Evolutionary conservation across 2,113 vertebrate genomes (phyloP).

Genomic region (Acrocephalus kingi): DNA sequence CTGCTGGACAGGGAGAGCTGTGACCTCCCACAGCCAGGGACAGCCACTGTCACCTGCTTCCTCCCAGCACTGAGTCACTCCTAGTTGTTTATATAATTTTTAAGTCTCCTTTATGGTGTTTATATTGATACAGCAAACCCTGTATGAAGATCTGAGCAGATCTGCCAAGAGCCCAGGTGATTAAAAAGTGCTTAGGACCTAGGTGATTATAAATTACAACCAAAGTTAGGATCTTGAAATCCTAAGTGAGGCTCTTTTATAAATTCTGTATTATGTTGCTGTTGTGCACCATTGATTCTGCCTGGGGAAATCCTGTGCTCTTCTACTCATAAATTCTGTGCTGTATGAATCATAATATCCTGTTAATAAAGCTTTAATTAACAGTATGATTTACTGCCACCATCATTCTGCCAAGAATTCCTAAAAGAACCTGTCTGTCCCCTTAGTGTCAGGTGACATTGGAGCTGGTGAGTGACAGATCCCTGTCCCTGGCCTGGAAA

Average conservation of each 20-base stretch:
- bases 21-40: background rate
- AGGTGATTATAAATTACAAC: background rate
- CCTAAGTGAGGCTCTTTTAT: background rate
- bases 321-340: background rate
- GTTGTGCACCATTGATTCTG: background rate
- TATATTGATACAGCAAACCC: background rate
- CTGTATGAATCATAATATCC: background rate
- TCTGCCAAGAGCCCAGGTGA: background rate
- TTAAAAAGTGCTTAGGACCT: background rate
- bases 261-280: background rate
- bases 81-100: background rate
- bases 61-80: background rate
- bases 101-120: background rate
- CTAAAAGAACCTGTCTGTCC: background rate
- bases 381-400: background rate
- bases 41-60: background rate
- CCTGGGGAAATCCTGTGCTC: background rate
- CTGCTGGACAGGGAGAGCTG: background rate
- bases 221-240: background rate
- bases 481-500: background rate
- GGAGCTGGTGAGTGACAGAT: background rate
- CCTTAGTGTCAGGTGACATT: accelerated
- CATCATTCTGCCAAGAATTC: background rate
- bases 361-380: background rate
- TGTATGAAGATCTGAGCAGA: background rate